Percentiles rank a stretch among this genome's conserved stretches.
phyloP scores from a whole-genome alignment of 2,113 vertebrate genomes.

The Mustela nigripes region DNA sequence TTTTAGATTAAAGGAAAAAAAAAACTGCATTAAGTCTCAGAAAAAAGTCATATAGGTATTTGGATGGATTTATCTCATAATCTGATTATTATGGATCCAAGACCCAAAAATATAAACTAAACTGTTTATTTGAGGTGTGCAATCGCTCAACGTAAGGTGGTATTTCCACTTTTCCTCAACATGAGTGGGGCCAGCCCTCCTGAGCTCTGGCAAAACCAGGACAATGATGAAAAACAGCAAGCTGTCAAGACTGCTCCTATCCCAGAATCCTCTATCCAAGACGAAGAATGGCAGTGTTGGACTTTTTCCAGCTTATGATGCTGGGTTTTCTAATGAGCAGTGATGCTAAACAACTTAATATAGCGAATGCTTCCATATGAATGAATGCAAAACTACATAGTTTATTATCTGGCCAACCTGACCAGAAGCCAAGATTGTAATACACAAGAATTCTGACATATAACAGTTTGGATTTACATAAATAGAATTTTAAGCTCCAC shows the following conservation, averaged over 20 bases:
- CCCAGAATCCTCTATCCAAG: not conserved
- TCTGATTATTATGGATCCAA: not conserved
- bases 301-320: not conserved
- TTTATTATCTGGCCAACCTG: not conserved
- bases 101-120: not conserved
- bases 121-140: not conserved
- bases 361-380: not conserved
- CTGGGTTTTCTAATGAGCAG: not conserved
- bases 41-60: not conserved
- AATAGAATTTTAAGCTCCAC: not conserved
- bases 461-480: not conserved
- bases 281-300: not conserved
- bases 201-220: not conserved
- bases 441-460: not conserved
- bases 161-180: not conserved
- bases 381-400: not conserved
- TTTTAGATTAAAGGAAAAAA: not conserved
- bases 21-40: not conserved
- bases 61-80: not conserved
- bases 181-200: not conserved
- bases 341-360: not conserved
- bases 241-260: not conserved
- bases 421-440: not conserved
- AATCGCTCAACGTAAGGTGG: not conserved
- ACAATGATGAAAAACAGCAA: not conserved